Conservation (phyloP, 2,113 vertebrate genomes). For the Indicator indicator region DNA sequence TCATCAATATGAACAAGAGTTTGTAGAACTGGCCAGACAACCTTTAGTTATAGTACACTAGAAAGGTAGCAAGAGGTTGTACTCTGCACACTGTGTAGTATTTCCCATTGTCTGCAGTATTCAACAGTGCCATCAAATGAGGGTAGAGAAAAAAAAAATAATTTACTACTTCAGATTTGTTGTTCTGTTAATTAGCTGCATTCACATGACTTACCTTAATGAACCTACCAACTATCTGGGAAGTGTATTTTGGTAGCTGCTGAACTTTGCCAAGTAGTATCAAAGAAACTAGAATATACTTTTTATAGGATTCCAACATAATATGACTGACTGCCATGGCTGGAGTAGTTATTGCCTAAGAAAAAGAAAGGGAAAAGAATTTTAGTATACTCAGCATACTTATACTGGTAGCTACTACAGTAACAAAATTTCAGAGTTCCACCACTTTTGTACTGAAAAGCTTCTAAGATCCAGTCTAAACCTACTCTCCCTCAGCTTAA, state of each 20-base stretch:
- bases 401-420: neutral
- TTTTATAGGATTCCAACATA: conserved; percentile 99
- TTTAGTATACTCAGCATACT: neutral
- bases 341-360: conserved; percentile 97
- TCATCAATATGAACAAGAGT: neutral
- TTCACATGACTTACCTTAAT: conserved; percentile 88
- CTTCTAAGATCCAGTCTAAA: too few relatives aligned
- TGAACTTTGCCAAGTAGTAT: conserved; percentile 98
- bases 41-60: neutral
- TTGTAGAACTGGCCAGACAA: neutral
- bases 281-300: conserved; percentile 98
- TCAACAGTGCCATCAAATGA: neutral
- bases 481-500: too few relatives aligned
- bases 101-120: neutral
- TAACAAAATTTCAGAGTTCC: neutral
- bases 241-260: conserved; percentile 97
- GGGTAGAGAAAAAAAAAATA: neutral
- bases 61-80: neutral
- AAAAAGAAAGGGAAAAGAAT: conserved; percentile 3
- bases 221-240: conserved; percentile 98
- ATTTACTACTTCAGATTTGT: neutral
- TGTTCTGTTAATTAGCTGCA: neutral
- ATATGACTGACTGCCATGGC: conserved; percentile 99
- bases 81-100: neutral
- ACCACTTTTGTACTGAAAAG: too few relatives aligned